Base-by-base conservation (phyloP, 2,797 vertebrate species). In the Muraenolepis orangiensis region DNA sequence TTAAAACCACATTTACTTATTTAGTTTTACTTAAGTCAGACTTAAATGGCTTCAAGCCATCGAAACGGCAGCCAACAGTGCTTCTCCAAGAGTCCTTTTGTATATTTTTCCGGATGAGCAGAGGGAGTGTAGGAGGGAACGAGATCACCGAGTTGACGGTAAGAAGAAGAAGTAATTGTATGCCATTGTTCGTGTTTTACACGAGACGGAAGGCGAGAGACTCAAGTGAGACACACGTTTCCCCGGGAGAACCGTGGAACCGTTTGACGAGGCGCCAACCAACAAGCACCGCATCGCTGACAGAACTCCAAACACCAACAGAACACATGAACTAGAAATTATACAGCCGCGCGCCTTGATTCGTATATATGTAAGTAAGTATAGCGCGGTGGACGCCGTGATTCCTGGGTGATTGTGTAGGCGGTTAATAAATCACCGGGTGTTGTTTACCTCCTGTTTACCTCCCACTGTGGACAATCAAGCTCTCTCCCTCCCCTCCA, bases 361-460 rank as follows among this genome's bases (percentile, higher is more conserved):
- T 23, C 6, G 20, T 61, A 26, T n/a, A n/a, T n/a, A n/a, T n/a
- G n/a, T n/a, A n/a, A n/a, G n/a, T n/a, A 61, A 13, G 57, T 26
- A 13, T 10, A 26, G 11, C 23, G 23, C 23, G 11, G 57, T 8
- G 87, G 66, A 2, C 4, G 20, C 28, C 13, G 14, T 31, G 66
- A n/a, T n/a, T 3, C 13, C 13, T 74, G 26, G 68, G 78, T 74
- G 75, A 84, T 67, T 34, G 72, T 76, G 87, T 85, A 79, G 85
- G 82, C 80, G 84, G 81, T 71, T 88, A 74, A 87, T 82, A 78
- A 86, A 87, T 83, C 77, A 73, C 80, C 83, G 81, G 68, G 81
- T 79, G 82, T 86, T 75, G 69, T 77, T 79, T 83, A 81, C 66
- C 76, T 51, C 81, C 87, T 75, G 69, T 77, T 79, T 83, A 81